Evolutionary conservation across 2,797 vertebrate species (phyloP).

Genomic region (Allobates femoralis): DNA sequence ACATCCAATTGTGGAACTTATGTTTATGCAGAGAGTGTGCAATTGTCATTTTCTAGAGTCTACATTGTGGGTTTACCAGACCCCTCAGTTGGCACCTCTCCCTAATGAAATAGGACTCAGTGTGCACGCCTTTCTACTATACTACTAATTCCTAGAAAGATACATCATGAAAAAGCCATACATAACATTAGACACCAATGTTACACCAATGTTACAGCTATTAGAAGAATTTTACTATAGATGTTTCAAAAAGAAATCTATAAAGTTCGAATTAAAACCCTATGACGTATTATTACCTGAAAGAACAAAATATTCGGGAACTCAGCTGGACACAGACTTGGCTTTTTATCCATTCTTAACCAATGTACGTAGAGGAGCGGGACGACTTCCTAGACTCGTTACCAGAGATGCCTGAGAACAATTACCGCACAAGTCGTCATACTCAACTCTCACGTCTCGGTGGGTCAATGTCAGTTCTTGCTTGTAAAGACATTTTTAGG

Average conservation of each 20-base stretch:
- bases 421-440: constrained; percentile 13
- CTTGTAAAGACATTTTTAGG: constrained; percentile 28
- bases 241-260: not conserved
- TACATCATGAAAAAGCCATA: too few relatives aligned
- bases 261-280: not conserved
- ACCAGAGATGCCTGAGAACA: constrained; percentile 27
- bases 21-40: too few relatives aligned
- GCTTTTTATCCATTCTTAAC: not conserved
- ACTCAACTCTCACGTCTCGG: not conserved
- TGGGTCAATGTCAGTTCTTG: constrained; percentile 1
- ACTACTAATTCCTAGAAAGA: too few relatives aligned
- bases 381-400: not conserved
- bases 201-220: too few relatives aligned
- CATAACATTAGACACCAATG: too few relatives aligned
- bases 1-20: too few relatives aligned
- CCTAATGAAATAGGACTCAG: too few relatives aligned
- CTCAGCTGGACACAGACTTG: not conserved
- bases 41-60: too few relatives aligned
- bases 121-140: too few relatives aligned
- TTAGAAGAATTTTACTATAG: not conserved
- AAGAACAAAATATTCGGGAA: not conserved
- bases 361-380: not conserved
- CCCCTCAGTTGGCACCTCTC: too few relatives aligned
- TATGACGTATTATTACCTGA: not conserved
- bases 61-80: too few relatives aligned